Evolutionary conservation across 2,797 vertebrate species (phyloP).

Genomic region (Pagetopsis macropterus): DNA sequence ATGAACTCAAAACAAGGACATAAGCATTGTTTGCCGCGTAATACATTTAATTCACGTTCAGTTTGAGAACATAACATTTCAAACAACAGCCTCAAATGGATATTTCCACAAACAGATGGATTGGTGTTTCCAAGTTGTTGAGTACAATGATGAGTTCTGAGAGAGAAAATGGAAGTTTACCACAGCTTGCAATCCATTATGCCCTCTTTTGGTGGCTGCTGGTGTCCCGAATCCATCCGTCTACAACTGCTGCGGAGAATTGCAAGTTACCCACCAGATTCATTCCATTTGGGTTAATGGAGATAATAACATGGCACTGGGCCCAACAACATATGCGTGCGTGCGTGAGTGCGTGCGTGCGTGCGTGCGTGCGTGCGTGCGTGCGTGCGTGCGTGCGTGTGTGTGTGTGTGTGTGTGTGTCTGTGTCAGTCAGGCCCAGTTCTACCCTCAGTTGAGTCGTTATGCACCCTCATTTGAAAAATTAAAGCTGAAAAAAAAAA

Average conservation of each 20-base stretch:
- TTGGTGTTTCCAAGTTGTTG: conserved; percentile 7
- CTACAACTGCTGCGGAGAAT: conserved; percentile 25
- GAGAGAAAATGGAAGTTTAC: conserved; percentile 25
- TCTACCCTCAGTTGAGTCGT: no score
- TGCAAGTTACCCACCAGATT: conserved; percentile 19
- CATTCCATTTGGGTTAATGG: conserved; percentile 32
- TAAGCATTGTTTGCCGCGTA: background rate
- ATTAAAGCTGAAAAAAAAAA: no score
- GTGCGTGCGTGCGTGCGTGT: conserved; percentile 10
- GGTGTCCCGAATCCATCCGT: conserved; percentile 34
- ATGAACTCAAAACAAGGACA: conserved; percentile 5
- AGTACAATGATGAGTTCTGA: conserved; percentile 20
- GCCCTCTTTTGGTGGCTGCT: background rate
- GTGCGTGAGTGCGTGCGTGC: background rate
- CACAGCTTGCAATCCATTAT: conserved; percentile 14
- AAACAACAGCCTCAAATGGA: conserved; percentile 9
- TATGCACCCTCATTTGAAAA: no score
- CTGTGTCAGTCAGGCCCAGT: background rate
- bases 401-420: background rate
- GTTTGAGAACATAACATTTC: conserved; percentile 15
- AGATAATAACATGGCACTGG: conserved; percentile 30
- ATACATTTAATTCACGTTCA: background rate
- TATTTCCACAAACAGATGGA: conserved; percentile 27
- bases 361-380: conserved; percentile 19
- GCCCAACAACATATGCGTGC: conserved; percentile 18